Base-by-base conservation (phyloP, 2,113 vertebrate species). In the Pangasianodon gigas region DNA sequence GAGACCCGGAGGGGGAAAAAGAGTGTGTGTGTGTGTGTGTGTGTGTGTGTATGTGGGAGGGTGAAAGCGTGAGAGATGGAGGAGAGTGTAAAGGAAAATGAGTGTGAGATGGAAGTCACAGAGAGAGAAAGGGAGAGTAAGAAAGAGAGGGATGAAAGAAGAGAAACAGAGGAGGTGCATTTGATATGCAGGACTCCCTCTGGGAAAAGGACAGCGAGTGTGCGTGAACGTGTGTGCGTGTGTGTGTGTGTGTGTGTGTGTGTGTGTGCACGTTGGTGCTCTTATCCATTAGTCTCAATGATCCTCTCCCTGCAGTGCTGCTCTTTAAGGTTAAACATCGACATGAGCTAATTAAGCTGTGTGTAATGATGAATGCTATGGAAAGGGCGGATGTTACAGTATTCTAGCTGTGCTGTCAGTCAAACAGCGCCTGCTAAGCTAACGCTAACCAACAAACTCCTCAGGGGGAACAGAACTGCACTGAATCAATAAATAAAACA, bases 271-370 rank as follows among this genome's bases (percentile, higher is more conserved):
- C 62, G 46, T 67, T 65, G 48, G 89, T 88, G 79, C 74, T 56
- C 82, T 75, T 86, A 89, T 71, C 62, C 91, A 91, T 89, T 89
- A 91, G 90, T 89, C 87, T 86, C 32, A 69, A 88, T 85, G 86
- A 89, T 88, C 80, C 74, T 84, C 89, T 91, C 90, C 91, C 91
- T 29, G 87, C 88, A 88, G 91, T 44, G 83, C 82, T 89, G 90
- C 88, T 84, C 92, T 90, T 91, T 91, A 92, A 93, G 89, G 93
- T 92, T 92, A 93, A 92, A 91, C 80, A 90, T 88, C 81, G 77
- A 91, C 77, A 86, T 88, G 83, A 87, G 85, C 91, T 92, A 92
- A 93, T 92, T 93, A 91, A 90, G 90, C 75, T 89, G 85, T 82
- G 87, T 91, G 88, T 91, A 88, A 92, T 92, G 92, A 90, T 83